These are phyloP conservation scores for Coptotermes formosanus DNA, from an alignment of 1,140 invertebrate species.

Conservation along the genomic window DNA sequence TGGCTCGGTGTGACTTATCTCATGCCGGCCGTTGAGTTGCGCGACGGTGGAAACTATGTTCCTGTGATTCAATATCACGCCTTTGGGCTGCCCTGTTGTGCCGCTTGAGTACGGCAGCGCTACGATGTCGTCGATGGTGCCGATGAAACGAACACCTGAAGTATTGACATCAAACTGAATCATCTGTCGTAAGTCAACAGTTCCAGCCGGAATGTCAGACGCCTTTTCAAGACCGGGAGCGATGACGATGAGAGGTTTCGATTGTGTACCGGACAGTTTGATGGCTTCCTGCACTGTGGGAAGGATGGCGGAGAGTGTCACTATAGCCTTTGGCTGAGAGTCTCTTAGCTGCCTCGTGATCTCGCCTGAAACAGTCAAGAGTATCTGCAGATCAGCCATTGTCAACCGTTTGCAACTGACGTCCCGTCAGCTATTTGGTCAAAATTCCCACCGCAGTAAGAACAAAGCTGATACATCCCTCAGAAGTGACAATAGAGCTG, in stretches of 20 bases:
- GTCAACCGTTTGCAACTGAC: no score
- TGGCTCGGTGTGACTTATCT: conserved; percentile 46
- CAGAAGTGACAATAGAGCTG: no score
- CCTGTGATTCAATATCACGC: conserved; percentile 74
- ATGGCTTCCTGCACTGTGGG: background rate
- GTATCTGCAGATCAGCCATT: no score
- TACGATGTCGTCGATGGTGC: background rate
- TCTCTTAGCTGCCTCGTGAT: background rate
- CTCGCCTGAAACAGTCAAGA: background rate
- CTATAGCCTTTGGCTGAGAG: no score
- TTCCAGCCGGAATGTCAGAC: background rate
- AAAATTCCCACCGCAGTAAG: no score
- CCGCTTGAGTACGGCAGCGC: conserved; percentile 76
- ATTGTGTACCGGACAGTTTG: background rate
- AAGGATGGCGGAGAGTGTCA: background rate
- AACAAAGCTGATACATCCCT: no score
- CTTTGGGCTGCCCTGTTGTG: conserved; percentile 89
- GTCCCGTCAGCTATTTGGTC: no score
- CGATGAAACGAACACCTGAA: background rate
- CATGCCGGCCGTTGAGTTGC: conserved; percentile 51
- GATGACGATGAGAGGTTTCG: background rate
- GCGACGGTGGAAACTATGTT: conserved; percentile 65
- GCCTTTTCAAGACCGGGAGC: background rate
- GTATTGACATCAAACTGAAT: background rate
- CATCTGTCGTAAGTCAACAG: background rate